phyloP scores from a whole-genome alignment of 1,140 invertebrate genomes.

The Cepaea nemoralis region DNA sequence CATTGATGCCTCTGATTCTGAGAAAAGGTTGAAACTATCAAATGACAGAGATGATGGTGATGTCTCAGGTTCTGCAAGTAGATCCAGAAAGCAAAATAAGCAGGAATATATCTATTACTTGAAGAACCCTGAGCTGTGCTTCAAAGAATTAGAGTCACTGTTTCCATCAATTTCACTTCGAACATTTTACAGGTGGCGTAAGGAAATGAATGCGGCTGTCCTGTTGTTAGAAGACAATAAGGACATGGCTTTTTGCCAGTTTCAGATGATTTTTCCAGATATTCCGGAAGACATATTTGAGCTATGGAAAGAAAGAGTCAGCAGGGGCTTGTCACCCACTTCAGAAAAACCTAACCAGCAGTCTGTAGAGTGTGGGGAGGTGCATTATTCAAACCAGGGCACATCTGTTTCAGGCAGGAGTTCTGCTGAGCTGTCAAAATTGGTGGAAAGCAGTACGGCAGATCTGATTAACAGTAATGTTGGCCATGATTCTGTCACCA shows the following conservation, averaged over 20 bases:
- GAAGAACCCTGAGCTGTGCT: conserved; percentile 35
- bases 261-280: conserved; percentile 38
- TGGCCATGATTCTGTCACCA: background rate
- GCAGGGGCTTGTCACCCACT: background rate
- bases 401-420: background rate
- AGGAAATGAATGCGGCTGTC: conserved; percentile 43
- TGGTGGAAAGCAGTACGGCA: background rate
- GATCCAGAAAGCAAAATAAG: conserved; percentile 38
- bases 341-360: background rate
- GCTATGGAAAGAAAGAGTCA: conserved; percentile 38
- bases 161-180: conserved; percentile 45
- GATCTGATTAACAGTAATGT: background rate
- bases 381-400: background rate
- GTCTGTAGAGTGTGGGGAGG: background rate
- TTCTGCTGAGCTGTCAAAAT: background rate
- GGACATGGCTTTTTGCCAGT: conserved; percentile 26
- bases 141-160: conserved; percentile 28
- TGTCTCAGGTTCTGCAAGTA: background rate
- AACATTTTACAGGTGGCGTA: conserved; percentile 52
- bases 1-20: background rate
- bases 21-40: conserved; percentile 14
- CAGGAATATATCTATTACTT: conserved; percentile 42
- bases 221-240: conserved; percentile 38
- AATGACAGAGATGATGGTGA: conserved; percentile 29
- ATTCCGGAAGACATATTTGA: conserved; percentile 46